These are phyloP conservation scores for Apotomis turbidana DNA, from an alignment of 2,888 invertebrate genomes.

Conservation along the genomic window DNA sequence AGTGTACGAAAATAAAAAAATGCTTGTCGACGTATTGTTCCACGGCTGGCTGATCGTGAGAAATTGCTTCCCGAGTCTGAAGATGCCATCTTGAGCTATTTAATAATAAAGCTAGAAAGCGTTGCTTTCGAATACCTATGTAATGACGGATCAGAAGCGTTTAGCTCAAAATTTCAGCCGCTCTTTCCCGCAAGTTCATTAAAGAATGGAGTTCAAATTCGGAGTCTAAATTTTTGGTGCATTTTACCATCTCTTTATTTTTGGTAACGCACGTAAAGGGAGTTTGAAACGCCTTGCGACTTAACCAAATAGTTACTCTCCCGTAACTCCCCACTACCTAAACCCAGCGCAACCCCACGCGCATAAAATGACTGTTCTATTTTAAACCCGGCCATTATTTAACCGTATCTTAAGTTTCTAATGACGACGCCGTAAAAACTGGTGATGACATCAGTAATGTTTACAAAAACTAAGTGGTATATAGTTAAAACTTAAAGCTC, in stretches of 20 bases:
- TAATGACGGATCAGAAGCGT: background rate
- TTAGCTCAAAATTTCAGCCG: too few species aligned
- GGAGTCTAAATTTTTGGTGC: too few species aligned
- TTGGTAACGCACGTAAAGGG: background rate
- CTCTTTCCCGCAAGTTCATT: too few species aligned
- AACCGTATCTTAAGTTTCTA: slow-evolving; percentile 35
- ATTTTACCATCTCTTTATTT: background rate
- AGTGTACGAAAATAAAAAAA: slow-evolving; percentile 63
- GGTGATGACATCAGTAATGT: slow-evolving; percentile 39
- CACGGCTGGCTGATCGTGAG: slow-evolving; percentile 60
- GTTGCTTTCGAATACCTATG: slow-evolving; percentile 21
- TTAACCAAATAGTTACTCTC: background rate
- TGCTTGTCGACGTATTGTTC: slow-evolving; percentile 65
- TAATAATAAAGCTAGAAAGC: slow-evolving; percentile 32
- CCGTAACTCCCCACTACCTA: slow-evolving; percentile 1
- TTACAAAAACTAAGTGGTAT: slow-evolving; percentile 37
- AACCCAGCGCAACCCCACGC: slow-evolving; percentile 17
- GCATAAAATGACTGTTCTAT: slow-evolving; percentile 36
- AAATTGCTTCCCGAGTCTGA: slow-evolving; percentile 55
- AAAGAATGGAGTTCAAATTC: too few species aligned
- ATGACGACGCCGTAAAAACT: slow-evolving; percentile 37
- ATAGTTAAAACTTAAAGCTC: slow-evolving; percentile 5
- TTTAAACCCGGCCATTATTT: slow-evolving; percentile 33
- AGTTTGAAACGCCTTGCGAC: background rate
- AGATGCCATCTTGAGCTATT: slow-evolving; percentile 38